phyloP scores from a whole-genome alignment of 2,888 invertebrate genomes.

The Eudasyphora cyanicolor region DNA sequence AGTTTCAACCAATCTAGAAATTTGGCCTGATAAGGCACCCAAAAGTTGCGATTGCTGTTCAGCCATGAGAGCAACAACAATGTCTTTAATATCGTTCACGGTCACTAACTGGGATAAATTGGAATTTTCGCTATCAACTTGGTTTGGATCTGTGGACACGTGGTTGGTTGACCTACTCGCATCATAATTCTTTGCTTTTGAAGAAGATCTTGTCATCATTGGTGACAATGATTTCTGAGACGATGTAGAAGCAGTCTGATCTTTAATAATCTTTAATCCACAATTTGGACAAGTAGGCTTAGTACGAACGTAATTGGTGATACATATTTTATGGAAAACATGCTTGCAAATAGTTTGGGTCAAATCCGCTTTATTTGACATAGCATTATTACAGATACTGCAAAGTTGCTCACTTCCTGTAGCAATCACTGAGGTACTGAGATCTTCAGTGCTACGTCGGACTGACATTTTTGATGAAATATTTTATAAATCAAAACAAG shows the following conservation, averaged over 20 bases:
- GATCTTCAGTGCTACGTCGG: not conserved
- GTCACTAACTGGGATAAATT: not conserved
- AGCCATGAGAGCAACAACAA: not conserved
- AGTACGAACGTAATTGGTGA: not conserved
- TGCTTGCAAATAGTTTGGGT: not conserved
- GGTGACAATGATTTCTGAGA: not conserved
- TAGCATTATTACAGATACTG: not conserved
- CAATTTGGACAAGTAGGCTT: not conserved
- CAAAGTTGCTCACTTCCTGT: not conserved
- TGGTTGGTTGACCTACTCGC: not conserved
- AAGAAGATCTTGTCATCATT: not conserved
- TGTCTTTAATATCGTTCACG: too few species aligned
- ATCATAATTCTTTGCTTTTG: constrained; percentile 14
- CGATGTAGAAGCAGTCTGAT: not conserved
- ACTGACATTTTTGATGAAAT: not conserved
- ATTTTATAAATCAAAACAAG: too few species aligned
- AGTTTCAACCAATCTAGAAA: not conserved
- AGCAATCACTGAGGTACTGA: too few species aligned
- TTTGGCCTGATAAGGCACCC: not conserved
- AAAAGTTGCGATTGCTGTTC: not conserved
- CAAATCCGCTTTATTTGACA: too few species aligned
- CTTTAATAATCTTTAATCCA: not conserved
- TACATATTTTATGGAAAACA: not conserved
- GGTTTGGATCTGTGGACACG: too few species aligned
- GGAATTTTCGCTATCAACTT: too few species aligned